phyloP scores from a whole-genome alignment of 2,113 vertebrate genomes.

The Odobenus rosmarus region DNA sequence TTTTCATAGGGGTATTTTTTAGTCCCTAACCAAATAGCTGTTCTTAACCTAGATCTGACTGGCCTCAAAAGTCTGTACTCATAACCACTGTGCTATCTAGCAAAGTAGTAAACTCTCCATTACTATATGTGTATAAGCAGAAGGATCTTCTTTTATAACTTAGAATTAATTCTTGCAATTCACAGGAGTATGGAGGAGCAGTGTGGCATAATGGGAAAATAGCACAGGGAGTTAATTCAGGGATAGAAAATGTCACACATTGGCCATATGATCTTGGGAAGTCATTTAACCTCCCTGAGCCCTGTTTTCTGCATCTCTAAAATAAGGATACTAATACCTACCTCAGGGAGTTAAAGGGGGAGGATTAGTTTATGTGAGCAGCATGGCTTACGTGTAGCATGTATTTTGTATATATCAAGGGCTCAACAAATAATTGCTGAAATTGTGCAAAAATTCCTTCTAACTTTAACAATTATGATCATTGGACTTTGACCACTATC shows the following conservation, averaged over 20 bases:
- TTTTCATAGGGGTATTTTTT: not conserved
- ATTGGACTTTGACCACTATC: not conserved
- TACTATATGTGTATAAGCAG: not conserved
- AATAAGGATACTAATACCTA: not conserved
- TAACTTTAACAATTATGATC: not conserved
- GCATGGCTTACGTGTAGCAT: not conserved
- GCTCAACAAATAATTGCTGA: not conserved
- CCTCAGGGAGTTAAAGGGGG: not conserved
- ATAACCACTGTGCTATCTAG: not conserved
- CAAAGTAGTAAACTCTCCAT: not conserved
- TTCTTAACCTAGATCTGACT: not conserved
- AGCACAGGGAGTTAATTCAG: not conserved
- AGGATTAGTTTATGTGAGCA: not conserved
- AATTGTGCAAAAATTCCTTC: not conserved
- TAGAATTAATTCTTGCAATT: not conserved
- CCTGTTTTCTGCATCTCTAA: not conserved
- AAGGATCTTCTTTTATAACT: not conserved
- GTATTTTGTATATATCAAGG: not conserved
- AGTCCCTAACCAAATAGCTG: not conserved
- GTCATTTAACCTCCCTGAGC: not conserved
- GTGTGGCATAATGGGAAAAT: not conserved
- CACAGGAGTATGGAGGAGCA: not conserved
- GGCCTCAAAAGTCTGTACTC: not conserved
- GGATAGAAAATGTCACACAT: not conserved
- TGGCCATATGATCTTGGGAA: not conserved